Percentiles rank a stretch among this genome's conserved stretches.
Conservation (phyloP, 2,113 vertebrate genomes). For the Thermophis baileyi region DNA sequence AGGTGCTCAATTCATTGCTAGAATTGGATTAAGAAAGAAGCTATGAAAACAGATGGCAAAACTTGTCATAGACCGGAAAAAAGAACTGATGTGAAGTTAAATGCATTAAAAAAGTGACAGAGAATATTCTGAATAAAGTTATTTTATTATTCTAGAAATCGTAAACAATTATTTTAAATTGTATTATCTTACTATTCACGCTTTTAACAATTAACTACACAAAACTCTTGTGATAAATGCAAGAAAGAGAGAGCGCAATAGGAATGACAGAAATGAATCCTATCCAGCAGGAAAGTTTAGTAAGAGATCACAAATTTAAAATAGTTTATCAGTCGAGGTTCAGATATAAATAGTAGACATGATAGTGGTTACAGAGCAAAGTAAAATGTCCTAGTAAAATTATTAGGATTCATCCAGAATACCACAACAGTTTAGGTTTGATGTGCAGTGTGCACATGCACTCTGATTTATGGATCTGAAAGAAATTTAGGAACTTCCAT, state of each 20-base stretch:
- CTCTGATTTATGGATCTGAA: neutral
- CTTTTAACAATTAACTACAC: neutral
- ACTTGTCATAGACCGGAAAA: neutral
- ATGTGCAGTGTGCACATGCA: neutral
- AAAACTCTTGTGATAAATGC: neutral
- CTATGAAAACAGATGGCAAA: neutral
- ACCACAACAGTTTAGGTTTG: neutral
- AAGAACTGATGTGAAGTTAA: neutral
- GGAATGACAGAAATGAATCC: neutral
- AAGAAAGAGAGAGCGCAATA: neutral
- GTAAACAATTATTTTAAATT: neutral
- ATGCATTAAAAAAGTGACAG: neutral
- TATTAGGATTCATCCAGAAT: neutral
- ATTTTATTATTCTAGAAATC: neutral
- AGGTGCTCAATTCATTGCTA: neutral
- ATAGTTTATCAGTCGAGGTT: neutral
- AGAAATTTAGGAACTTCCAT: neutral
- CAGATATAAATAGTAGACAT: neutral
- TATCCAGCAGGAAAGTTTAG: neutral
- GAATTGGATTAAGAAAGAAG: slow-evolving; percentile 6
- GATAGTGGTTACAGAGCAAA: neutral
- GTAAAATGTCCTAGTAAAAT: neutral
- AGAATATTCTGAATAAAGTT: neutral
- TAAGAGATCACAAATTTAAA: neutral
- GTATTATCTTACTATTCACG: neutral